Base-by-base conservation (phyloP, 2,888 invertebrate species). In the Actias luna region DNA sequence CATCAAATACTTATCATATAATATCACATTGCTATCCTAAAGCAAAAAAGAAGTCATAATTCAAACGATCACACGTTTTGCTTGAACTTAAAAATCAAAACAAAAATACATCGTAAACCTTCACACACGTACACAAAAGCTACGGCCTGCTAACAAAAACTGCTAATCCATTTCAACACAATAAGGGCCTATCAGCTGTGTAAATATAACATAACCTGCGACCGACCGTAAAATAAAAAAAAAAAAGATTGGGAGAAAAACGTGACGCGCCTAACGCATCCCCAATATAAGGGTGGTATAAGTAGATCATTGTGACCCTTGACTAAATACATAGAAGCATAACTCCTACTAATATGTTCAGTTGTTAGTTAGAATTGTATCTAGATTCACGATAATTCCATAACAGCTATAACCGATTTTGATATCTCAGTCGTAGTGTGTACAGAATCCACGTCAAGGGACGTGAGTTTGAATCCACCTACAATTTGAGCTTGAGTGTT, bases 151-250 rank as follows among this genome's bases (percentile, higher is more conserved):
- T 50, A 65, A 72, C 61, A 64, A 64, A 72, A 69, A 71, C 73
- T 67, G 71, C 78, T 79, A 80, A 79, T 79, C 79, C 72, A 78
- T 79, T 79, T 69, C 67, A 65, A 73, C 71, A 72, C 72, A 72
- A 75, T 71, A 68, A 58, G 50, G 61, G 59, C 52, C 67, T 59
- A 63, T 64, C 83, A 83, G 83, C 83, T 83, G 83, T 67, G 73
- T 78, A 76, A 83, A 83, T 75, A 79, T 39, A 22, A 59, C 58
- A 35, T 50, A 50, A 36, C 50, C 35, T 58, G 31, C 58, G 50
- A 27, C 25, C n/a, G 35, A 16, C 35, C 50, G 50, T 29, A 62
- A 62, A 58, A 58, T 57, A 46, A 22, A 27, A 35, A 46, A 31
- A 58, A 50, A 18, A 29, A 14, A 50, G n/a, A n/a, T n/a, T n/a